These are phyloP conservation scores for Macroramphosus scolopax DNA, from an alignment of 2,797 vertebrate genomes.

Conservation along the genomic window DNA sequence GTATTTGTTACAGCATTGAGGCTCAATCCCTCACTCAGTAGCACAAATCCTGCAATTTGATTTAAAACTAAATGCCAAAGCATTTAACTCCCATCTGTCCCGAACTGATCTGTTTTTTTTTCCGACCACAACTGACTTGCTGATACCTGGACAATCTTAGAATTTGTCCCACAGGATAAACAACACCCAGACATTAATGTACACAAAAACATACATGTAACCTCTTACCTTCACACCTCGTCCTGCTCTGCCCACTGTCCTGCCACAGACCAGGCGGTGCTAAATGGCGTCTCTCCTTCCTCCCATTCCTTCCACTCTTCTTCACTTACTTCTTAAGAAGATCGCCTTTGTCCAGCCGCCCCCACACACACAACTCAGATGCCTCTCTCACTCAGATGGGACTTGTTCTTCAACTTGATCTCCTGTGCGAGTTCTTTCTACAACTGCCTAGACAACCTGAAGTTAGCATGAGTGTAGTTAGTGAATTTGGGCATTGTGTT, in stretches of 20 bases:
- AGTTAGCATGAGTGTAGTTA: neutral
- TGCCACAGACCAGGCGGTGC: neutral
- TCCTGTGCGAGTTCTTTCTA: slow-evolving; percentile 4
- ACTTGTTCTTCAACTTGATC: neutral
- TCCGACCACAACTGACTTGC: neutral
- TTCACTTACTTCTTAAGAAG: slow-evolving; percentile 25
- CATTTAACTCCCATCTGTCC: neutral
- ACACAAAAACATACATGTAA: slow-evolving; percentile 7
- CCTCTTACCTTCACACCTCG: slow-evolving; percentile 43
- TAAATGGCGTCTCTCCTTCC: slow-evolving; percentile 28
- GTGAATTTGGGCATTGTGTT: slow-evolving; percentile 9
- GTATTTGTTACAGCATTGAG: neutral
- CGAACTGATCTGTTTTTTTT: slow-evolving; percentile 1
- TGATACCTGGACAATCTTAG: neutral
- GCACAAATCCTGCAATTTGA: too few species aligned
- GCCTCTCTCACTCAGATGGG: neutral
- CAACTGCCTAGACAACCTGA: slow-evolving; percentile 1
- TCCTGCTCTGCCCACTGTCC: slow-evolving; percentile 27
- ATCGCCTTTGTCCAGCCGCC: slow-evolving; percentile 7
- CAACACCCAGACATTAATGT: neutral
- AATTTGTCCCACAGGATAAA: slow-evolving; percentile 11
- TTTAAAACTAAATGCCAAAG: neutral
- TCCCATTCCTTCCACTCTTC: slow-evolving; percentile 23
- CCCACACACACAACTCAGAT: slow-evolving; percentile 12
- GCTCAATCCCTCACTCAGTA: too few species aligned